Evolutionary conservation across 2,797 vertebrate genomes (phyloP), one percentile per base, ranked within the genome.

Genomic region (Lepidocolaptes lacrymiger): DNA sequence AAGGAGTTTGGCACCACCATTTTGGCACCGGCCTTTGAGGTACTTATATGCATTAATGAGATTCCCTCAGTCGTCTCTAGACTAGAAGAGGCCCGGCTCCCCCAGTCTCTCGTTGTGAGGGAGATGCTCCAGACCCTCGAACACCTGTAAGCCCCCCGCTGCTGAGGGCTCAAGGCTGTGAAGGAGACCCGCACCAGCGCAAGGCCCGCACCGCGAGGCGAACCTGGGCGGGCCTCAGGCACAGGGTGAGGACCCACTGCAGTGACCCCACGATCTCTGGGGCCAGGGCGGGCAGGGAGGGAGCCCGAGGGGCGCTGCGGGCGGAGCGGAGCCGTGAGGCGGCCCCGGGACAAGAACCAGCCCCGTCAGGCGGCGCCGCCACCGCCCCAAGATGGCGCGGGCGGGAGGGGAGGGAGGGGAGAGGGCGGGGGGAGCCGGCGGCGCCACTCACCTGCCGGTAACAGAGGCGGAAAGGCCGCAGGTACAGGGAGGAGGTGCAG

Each of bases 401-500:
- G 59, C 10, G 4, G 59, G 64, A 44, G 44, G 10, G 44, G 44
- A 44, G 43, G 43, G 19, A 21, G 28, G 68, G 37, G 22, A 46
- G 34, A 44, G 84, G 63, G 46, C 49, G 20, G 63, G 52, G 19
- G 10, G 63, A 74, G 49, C 39, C 4, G 46, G 34, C 12, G 77
- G 41, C 20, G 63, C 49, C 72, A 88, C 95, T 96, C 90, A 96
- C 97, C 96, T 97, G 97, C 64, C 96, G 93, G 94, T 97, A 97
- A 52, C 80, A 85, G 82, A 97, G 98, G 95, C 98, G 97, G 95
- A 98, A 97, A 55, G 98, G 98, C 89, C 98, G 98, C 95, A 99
- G 94, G 64, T 98, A 99, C 73, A 97, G 97, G 75, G 99, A 99
- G 88, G 97, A 97, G 95, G 97, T 96, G 98, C 99, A 99, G 43